Conservation (phyloP, 35 echinoderm and acorn worm species). For the Nesometra sesokonis region DNA sequence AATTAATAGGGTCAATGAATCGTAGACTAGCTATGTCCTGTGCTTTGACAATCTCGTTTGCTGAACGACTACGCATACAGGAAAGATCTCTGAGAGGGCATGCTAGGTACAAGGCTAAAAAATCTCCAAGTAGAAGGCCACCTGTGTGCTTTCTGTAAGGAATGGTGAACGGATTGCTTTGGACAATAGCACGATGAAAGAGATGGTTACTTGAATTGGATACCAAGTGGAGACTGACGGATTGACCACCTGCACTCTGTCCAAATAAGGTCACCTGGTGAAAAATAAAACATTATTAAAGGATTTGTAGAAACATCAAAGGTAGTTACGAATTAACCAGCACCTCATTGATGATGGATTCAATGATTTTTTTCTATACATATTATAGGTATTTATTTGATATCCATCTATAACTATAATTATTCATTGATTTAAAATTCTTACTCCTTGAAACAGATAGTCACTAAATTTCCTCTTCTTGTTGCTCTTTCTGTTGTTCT, state of each 20-base stretch:
- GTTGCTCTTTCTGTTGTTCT: too few species aligned
- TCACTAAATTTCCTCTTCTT: too few species aligned
- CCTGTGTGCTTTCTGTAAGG: constrained; percentile 8
- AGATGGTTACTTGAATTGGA: background rate
- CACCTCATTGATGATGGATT: too few species aligned
- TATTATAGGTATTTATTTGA: too few species aligned
- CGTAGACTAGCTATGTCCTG: background rate
- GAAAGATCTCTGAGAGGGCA: constrained; percentile 19
- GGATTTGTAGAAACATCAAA: too few species aligned
- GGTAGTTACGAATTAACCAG: too few species aligned
- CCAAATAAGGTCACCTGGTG: constrained; percentile 20
- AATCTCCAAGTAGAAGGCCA: background rate
- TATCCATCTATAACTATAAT: too few species aligned
- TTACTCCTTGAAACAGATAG: too few species aligned
- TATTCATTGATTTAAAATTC: too few species aligned
- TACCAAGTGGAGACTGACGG: constrained; percentile 24
- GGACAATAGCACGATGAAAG: constrained; percentile 34
- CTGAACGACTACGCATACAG: constrained; percentile 4
- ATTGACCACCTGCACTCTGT: constrained; percentile 56
- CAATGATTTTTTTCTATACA: too few species aligned
- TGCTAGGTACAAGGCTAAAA: constrained; percentile 3
- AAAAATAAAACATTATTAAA: background rate
- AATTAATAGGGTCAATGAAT: constrained; percentile 2
- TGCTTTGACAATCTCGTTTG: background rate
- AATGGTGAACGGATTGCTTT: constrained; percentile 40